Base-by-base conservation (phyloP, 2,888 invertebrate species). In the Syrphus vitripennis region DNA sequence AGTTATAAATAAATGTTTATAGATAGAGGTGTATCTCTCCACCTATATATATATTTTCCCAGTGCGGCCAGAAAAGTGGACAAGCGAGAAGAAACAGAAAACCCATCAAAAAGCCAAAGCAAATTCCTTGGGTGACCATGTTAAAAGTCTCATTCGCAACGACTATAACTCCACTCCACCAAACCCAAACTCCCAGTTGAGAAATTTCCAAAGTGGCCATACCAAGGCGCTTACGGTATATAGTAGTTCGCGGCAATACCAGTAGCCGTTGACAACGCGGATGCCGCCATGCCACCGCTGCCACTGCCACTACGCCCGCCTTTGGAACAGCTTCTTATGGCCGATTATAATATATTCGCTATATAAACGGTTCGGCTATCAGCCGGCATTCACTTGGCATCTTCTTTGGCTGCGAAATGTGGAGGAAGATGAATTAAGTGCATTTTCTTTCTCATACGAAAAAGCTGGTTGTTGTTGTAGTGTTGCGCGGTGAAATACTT, bases 341-440 rank as follows among this genome's bases (percentile, higher is more conserved):
- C 69, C 72, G 77, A 78, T 82, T 82, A 82, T 86, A 86, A 86
- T 86, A 70, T 86, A 86, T 86, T 86, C 86, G 48, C 69, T 61
- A 31, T 2, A 40, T 82, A 82, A 86, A 86, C 72, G 72, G 45
- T 34, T 16, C 45, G 70, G 71, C 75, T 70, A 70, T 75, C 70
- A 65, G 80, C 65, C 70, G 59, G 26, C 42, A 21, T 9, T 69
- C 72, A 50, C 55, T 50, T 69, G 50, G 50, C 61, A 55, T 69
- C 72, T 61, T 48, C 50, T 59, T 42, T 42, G 26, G 55, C 55
- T 29, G 21, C 53, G 53, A 55, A 50, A 34, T 50, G 74, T 59
- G 80, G 81, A 78, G 82, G 82, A 86, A 82, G 86, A 86, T 86
- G 86, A 86, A 86, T 86, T 86, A 86, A 86, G 86, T 86, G 82